Base-by-base conservation (phyloP, 2,113 vertebrate species). In the Phrynosoma platyrhinos region DNA sequence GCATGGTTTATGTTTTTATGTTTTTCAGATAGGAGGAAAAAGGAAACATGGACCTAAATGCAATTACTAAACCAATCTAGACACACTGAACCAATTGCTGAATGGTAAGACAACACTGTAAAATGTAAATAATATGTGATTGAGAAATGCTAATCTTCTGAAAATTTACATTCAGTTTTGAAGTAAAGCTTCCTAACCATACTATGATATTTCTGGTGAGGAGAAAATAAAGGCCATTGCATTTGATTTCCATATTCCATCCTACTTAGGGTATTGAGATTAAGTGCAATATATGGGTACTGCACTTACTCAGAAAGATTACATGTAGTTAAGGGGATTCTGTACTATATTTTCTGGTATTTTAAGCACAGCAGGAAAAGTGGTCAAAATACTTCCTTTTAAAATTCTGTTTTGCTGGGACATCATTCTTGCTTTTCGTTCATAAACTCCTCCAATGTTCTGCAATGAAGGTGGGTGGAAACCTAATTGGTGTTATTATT, bases 391-490 rank as follows among this genome's bases (percentile, higher is more conserved):
- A 42, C 30, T 74, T 32, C 4, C 30, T 53, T 12, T 10, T 32
- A 13, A 68, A n/a, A 72, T 20, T 7, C 82, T 30, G 53, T 53
- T 7, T n/a, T 82, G 36, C 20, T 62, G 79, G 21, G 6, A 62
- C 3, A 36, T 80, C 20, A 62, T 53, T 21, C 21, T 5, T 5
- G 27, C 27, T n/a, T 36, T 21, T 14, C 16, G 42, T 82, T 66
- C 30, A 79, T 18, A 71, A 82, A 92, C n/a, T 55, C 62, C 16
- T 77, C 47, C 1, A 23, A 90, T 42, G 52, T 66, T 18, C 72
- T 4, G 25, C 91, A 88, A 77, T 68, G 18, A 18, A 88, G n/a
- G 58, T 21, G 40, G 86, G 82, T 55, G 82, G 12, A 27, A 80
- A 5, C 9, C 18, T 80, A 27, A 27, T 82, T 0, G 2, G 16